Evolutionary conservation across 2,797 vertebrate genomes (phyloP).

Genomic region (Hephaestus fuliginosus): DNA sequence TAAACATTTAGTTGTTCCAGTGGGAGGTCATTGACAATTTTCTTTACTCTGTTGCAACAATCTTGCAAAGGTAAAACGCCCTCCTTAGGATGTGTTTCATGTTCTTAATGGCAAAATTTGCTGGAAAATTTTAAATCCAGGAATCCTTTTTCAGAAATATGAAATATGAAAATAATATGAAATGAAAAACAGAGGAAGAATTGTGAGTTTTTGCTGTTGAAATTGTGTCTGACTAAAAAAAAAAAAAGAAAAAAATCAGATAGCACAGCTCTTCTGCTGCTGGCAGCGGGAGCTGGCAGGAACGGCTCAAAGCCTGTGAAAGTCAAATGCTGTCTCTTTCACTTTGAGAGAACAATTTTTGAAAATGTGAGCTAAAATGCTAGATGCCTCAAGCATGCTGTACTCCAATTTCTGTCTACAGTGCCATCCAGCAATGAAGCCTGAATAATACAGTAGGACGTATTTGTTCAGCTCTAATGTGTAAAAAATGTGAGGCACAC

Average conservation of each 20-base stretch:
- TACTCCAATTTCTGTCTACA: slow-evolving; percentile 66
- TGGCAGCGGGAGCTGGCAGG: slow-evolving; percentile 67
- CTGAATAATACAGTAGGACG: slow-evolving; percentile 66
- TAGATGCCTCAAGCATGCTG: slow-evolving; percentile 71
- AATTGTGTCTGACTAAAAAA: slow-evolving; percentile 32
- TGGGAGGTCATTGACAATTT: slow-evolving; percentile 67
- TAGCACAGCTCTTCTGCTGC: slow-evolving; percentile 56
- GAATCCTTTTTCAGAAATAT: slow-evolving; percentile 43
- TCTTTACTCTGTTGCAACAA: slow-evolving; percentile 29
- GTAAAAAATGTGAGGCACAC: slow-evolving; percentile 67
- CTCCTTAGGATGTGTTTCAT: slow-evolving; percentile 44
- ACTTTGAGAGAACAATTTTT: slow-evolving; percentile 71
- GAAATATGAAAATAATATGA: slow-evolving; percentile 46
- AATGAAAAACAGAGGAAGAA: slow-evolving; percentile 45
- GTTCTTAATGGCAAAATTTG: slow-evolving; percentile 35
- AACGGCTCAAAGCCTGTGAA: slow-evolving; percentile 73
- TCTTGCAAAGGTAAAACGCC: slow-evolving; percentile 47
- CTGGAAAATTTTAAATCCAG: slow-evolving; percentile 50
- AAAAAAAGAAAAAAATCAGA: slow-evolving; percentile 44
- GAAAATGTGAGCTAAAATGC: slow-evolving; percentile 74
- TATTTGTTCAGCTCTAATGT: slow-evolving; percentile 82
- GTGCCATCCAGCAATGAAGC: slow-evolving; percentile 55
- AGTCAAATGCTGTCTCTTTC: slow-evolving; percentile 79
- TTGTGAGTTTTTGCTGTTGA: slow-evolving; percentile 50
- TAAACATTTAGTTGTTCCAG: slow-evolving; percentile 71